phyloP scores from a whole-genome alignment of 1,140 invertebrate species.

The Leptonema lineaticorne region DNA sequence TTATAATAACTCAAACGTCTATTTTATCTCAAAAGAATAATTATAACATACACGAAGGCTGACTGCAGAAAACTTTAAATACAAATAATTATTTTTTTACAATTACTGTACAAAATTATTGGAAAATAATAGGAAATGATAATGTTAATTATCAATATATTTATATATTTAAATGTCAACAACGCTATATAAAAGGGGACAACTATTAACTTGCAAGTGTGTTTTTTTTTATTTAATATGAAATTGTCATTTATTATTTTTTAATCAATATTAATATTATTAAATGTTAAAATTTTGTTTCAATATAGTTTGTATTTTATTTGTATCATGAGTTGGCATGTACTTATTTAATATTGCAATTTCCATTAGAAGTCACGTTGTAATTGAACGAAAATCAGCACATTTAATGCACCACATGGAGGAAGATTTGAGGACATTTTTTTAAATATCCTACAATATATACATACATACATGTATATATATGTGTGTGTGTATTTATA shows the following conservation, averaged over 20 bases:
- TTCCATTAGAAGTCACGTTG: neutral
- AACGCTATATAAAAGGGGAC: conserved; percentile 34
- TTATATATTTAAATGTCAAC: conserved; percentile 38
- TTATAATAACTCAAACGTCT: neutral
- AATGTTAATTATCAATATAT: conserved; percentile 29
- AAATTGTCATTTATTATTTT: conserved; percentile 17
- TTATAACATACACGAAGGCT: conserved; percentile 4
- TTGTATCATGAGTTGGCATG: conserved; percentile 35
- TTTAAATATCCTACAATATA: too few relatives aligned
- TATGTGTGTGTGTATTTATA: too few relatives aligned
- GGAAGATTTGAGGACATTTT: too few relatives aligned
- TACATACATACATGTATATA: too few relatives aligned
- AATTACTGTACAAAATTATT: conserved; percentile 30
- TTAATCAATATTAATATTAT: conserved; percentile 27
- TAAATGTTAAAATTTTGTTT: conserved; percentile 28
- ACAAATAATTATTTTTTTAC: conserved; percentile 18
- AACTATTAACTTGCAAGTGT: conserved; percentile 28
- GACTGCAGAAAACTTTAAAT: conserved; percentile 24
- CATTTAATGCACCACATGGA: too few relatives aligned
- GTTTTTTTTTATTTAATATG: conserved; percentile 1
- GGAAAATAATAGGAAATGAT: conserved; percentile 28
- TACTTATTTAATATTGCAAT: conserved; percentile 27
- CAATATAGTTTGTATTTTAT: conserved; percentile 27
- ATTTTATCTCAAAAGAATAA: neutral
- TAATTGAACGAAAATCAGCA: conserved; percentile 20